phyloP scores from a whole-genome alignment of 2,888 invertebrate genomes.

The Acrobasis consociella region DNA sequence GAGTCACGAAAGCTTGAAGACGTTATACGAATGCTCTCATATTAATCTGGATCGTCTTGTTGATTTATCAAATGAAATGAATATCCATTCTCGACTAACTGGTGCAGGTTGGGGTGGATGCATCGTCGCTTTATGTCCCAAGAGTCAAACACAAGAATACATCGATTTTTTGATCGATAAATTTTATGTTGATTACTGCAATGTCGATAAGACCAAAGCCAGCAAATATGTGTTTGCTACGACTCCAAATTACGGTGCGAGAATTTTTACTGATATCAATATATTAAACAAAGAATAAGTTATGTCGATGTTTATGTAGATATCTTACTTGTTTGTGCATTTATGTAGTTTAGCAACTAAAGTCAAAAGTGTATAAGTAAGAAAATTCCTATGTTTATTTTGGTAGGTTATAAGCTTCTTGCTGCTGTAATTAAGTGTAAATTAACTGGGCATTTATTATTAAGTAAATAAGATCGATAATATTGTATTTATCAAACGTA shows the following conservation, averaged over 20 bases:
- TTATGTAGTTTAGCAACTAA: too few relatives aligned
- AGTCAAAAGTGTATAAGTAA: too few relatives aligned
- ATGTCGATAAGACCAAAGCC: conserved; percentile 77
- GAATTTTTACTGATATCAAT: conserved; percentile 63
- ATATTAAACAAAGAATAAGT: conserved; percentile 4
- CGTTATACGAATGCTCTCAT: conserved; percentile 97
- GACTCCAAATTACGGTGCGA: conserved; percentile 85
- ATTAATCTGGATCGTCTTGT: conserved; percentile 92
- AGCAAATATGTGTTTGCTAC: conserved; percentile 88
- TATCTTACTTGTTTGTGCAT: neutral
- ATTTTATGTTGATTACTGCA: conserved; percentile 85
- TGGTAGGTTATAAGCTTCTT: too few relatives aligned
- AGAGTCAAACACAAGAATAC: conserved; percentile 85
- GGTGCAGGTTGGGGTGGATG: conserved; percentile 99
- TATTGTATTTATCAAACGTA: too few relatives aligned
- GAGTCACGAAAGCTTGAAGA: conserved; percentile 93
- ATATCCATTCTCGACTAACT: conserved; percentile 94
- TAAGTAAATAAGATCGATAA: too few relatives aligned
- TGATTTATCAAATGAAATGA: conserved; percentile 85
- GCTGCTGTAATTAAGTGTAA: too few relatives aligned
- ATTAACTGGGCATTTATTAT: too few relatives aligned
- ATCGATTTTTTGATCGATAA: conserved; percentile 86
- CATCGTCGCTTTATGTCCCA: conserved; percentile 91
- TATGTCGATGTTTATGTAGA: too few relatives aligned
- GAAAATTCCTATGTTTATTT: too few relatives aligned